These are phyloP conservation scores for Squalus acanthias DNA, from an alignment of 2,797 vertebrate species.

Conservation along the genomic window DNA sequence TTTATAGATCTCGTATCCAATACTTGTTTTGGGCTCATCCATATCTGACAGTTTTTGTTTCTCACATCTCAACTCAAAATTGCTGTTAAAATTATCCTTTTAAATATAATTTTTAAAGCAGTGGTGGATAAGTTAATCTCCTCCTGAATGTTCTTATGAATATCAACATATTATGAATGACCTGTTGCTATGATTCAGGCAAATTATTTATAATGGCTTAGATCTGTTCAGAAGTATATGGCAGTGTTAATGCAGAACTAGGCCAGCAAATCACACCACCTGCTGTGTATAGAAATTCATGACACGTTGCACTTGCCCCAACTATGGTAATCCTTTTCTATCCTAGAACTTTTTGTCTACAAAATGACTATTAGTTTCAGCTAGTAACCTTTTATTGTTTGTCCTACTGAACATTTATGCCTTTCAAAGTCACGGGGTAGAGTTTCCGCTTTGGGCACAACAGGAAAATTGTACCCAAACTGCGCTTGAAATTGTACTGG, in stretches of 20 bases:
- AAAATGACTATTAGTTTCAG: not conserved
- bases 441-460: not conserved
- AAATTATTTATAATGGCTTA: not conserved
- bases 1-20: not conserved
- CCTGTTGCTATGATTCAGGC: not conserved
- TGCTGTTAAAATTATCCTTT: not conserved
- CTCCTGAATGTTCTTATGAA: not conserved
- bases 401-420: not conserved
- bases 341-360: not conserved
- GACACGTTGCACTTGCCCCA: not conserved
- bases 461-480: not conserved
- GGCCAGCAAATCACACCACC: not conserved
- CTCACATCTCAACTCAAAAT: not conserved
- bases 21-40: not conserved
- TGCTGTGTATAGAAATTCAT: not conserved
- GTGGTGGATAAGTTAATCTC: not conserved
- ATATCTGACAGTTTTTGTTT: not conserved
- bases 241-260: not conserved
- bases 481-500: not conserved
- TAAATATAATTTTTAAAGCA: not conserved
- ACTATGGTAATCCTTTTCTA: not conserved
- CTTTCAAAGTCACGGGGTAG: not conserved
- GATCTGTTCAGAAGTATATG: not conserved
- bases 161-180: not conserved
- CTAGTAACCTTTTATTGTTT: not conserved